Evolutionary conservation across 37 sponge, comb jelly and placozoan species (phyloP), one percentile per base, ranked within the genome.

Genomic region (Diacarnus erythraeanus): DNA sequence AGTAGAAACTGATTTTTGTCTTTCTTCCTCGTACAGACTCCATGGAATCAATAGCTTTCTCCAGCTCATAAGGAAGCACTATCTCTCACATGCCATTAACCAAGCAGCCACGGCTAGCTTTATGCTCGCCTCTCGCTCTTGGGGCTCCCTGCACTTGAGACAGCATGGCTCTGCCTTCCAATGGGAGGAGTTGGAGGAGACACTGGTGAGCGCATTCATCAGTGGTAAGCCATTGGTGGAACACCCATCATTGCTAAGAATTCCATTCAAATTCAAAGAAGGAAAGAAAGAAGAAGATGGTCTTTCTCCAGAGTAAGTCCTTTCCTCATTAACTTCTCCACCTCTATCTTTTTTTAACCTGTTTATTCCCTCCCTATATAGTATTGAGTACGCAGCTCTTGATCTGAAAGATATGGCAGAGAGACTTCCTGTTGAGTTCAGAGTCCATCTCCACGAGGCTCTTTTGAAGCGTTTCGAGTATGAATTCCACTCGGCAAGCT

Each of bases 401-500:
- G 85, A 77, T 40, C 51, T 84, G 20, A 58, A 42, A 21, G 78
- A 68, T 17, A 63, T 84, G 57, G 59, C 34, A 31, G 78, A 84
- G n/a, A 57, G 37, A 64, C 54, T 81, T 4, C 81, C 82, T 1
- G 67, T 68, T 12, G 26, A 27, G 12, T 75, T 77, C 64, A 80
- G 76, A 51, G 71, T n/a, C 8, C 38, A 64, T 30, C 78, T 93
- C 30, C 36, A 47, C 20, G 71, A 60, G 42, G 58, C 51, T 0
- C 57, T 64, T 18, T 57, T 72, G 38, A 93, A 93, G 69, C 56
- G 78, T 29, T 39, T 94, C 57, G 92, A 94, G 67, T 81, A 59
- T 40, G 88, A 88, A 22, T 94, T 94, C 82, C 94, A 90, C 87
- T 71, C 79, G 31, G 79, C 84, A 9, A 37, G 47, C 66, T 94